phyloP scores from a whole-genome alignment of 2,797 vertebrate species.

The Poeciliopsis gracilis region DNA sequence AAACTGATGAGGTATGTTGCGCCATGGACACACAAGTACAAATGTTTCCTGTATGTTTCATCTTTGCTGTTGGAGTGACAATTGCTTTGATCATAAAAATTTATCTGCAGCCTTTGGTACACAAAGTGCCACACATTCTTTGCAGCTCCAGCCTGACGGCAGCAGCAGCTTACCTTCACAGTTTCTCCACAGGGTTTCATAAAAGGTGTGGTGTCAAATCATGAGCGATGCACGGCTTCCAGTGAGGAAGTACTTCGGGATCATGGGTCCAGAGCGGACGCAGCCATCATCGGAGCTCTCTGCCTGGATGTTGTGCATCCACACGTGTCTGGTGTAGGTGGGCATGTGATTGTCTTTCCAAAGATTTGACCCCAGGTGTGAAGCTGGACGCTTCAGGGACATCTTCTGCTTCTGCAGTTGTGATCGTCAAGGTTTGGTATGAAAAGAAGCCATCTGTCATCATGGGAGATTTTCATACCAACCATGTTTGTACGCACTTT shows the following conservation, averaged over 20 bases:
- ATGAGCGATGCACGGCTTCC: constrained; percentile 80
- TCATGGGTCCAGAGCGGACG: constrained; percentile 87
- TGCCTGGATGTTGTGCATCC: constrained; percentile 87
- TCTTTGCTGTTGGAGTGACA: constrained; percentile 82
- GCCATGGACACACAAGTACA: constrained; percentile 74
- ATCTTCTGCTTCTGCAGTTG: constrained; percentile 76
- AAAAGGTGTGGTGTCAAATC: constrained; percentile 81
- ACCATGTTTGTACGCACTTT: background rate
- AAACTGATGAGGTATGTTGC: constrained; percentile 53
- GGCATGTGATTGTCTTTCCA: constrained; percentile 76
- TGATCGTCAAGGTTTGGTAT: background rate
- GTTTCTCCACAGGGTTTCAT: constrained; percentile 76
- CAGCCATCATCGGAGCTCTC: constrained; percentile 82
- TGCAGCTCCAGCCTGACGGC: background rate
- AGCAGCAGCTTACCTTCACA: background rate
- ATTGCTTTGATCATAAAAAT: constrained; percentile 86
- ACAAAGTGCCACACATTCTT: background rate
- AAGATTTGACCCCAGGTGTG: background rate
- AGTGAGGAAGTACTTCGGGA: constrained; percentile 81
- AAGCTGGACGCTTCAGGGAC: constrained; percentile 78
- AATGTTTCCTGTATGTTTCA: constrained; percentile 78
- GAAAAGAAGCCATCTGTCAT: background rate
- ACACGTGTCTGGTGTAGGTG: constrained; percentile 87
- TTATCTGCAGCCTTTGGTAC: constrained; percentile 83
- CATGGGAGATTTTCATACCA: background rate